Percentiles rank a stretch among this genome's conserved stretches.
Evolutionary conservation across 2,888 invertebrate genomes (phyloP).

Genomic region (Pristionchus arcanus): DNA sequence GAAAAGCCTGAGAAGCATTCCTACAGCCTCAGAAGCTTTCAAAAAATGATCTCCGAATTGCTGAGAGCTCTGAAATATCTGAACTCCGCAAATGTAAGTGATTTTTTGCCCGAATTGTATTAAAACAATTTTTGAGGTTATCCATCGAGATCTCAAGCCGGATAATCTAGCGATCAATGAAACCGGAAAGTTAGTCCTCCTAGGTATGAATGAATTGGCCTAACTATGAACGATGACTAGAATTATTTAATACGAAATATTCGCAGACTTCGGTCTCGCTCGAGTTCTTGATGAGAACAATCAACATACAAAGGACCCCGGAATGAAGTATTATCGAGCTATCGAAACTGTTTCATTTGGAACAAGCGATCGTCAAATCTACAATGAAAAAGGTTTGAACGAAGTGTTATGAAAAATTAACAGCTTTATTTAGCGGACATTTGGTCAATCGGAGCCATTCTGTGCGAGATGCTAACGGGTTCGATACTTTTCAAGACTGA

Average conservation of each 20-base stretch:
- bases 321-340: not conserved
- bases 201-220: not conserved
- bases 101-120: not conserved
- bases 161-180: not conserved
- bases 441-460: slow-evolving; percentile 10
- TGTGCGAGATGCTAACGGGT: slow-evolving; percentile 13
- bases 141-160: slow-evolving; percentile 22
- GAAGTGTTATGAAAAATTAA: not conserved
- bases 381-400: slow-evolving; percentile 19
- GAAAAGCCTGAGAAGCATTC: not conserved
- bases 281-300: not conserved
- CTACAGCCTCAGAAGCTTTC: not conserved
- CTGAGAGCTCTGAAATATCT: not conserved
- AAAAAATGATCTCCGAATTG: not conserved
- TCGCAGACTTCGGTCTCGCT: slow-evolving; percentile 17
- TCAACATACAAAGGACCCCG: not conserved
- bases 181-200: not conserved
- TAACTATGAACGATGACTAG: not conserved
- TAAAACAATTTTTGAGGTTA: not conserved
- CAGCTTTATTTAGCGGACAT: not conserved
- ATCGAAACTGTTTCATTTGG: not conserved
- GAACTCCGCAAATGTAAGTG: not conserved
- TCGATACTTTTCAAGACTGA: not conserved
- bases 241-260: not conserved
- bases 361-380: not conserved